Evolutionary conservation across 2,797 vertebrate genomes (phyloP).

Genomic region (Onychomys arenicola): DNA sequence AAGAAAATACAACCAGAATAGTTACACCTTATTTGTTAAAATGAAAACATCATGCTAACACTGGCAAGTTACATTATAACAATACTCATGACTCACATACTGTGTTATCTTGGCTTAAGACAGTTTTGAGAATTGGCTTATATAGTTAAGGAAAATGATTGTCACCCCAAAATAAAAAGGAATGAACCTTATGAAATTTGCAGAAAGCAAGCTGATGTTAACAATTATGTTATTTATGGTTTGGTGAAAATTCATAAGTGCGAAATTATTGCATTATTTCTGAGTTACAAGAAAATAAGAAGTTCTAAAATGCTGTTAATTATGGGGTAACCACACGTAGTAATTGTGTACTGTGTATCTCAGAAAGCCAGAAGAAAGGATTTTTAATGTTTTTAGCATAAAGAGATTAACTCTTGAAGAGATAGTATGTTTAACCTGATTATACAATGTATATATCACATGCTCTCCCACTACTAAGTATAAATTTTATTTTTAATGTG

Average conservation of each 20-base stretch:
- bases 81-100: constrained; percentile 11
- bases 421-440: not conserved
- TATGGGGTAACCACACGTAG: not conserved
- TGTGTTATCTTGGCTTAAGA: constrained; percentile 41
- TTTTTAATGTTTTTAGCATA: not conserved
- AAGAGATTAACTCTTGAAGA: not conserved
- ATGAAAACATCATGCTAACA: not conserved
- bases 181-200: constrained; percentile 52
- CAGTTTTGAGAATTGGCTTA: constrained; percentile 40
- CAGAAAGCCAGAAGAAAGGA: not conserved
- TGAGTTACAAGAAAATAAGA: constrained; percentile 51
- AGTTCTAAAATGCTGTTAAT: constrained; percentile 33
- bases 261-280: constrained; percentile 32
- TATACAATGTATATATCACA: not conserved
- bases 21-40: constrained; percentile 22
- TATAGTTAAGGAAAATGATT: constrained; percentile 20
- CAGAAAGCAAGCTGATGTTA: constrained; percentile 13
- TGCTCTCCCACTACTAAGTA: not conserved
- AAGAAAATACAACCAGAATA: constrained; percentile 12
- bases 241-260: not conserved
- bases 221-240: not conserved
- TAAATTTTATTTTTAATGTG: not conserved
- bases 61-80: not conserved
- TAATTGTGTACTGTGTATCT: not conserved
- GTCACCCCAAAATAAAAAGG: constrained; percentile 31